Evolutionary conservation across 2,888 invertebrate genomes (phyloP).

Genomic region (Pasiphila rectangulata): DNA sequence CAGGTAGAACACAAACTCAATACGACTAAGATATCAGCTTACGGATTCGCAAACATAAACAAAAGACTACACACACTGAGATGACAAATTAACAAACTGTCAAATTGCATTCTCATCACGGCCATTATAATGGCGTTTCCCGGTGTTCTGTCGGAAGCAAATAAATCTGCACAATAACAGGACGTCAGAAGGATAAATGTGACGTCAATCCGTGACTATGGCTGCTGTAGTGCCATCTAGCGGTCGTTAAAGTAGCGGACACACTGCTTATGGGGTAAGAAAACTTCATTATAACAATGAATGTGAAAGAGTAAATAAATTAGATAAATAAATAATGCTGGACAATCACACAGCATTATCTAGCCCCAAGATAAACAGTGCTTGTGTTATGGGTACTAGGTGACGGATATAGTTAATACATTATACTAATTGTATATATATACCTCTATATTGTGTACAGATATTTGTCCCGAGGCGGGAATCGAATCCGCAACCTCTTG

Average conservation of each 20-base stretch:
- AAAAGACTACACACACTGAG: constrained; percentile 25
- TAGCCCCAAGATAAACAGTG: too few relatives aligned
- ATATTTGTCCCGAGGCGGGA: too few relatives aligned
- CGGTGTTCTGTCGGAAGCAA: constrained; percentile 65
- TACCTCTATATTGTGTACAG: too few relatives aligned
- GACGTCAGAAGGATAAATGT: constrained; percentile 70
- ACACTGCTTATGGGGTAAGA: too few relatives aligned
- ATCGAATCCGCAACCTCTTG: too few relatives aligned
- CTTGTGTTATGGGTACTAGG: too few relatives aligned
- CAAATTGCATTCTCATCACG: constrained; percentile 58
- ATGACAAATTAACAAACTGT: constrained; percentile 51
- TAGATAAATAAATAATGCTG: too few relatives aligned
- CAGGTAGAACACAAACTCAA: neutral
- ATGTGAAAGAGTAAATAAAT: too few relatives aligned
- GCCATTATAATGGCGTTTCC: constrained; percentile 70
- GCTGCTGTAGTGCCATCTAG: constrained; percentile 43
- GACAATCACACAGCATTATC: too few relatives aligned
- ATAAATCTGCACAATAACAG: constrained; percentile 73
- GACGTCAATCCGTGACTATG: constrained; percentile 71
- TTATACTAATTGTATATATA: too few relatives aligned
- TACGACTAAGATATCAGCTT: neutral
- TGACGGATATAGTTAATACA: too few relatives aligned
- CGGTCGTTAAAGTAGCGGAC: constrained; percentile 50
- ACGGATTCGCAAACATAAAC: constrained; percentile 4
- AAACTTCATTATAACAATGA: too few relatives aligned